A percentile compares a stretch with the other conserved stretches of the same genome.
Evolutionary conservation across 1,140 invertebrate genomes (phyloP).

Genomic region (Neodiprion fabricii): DNA sequence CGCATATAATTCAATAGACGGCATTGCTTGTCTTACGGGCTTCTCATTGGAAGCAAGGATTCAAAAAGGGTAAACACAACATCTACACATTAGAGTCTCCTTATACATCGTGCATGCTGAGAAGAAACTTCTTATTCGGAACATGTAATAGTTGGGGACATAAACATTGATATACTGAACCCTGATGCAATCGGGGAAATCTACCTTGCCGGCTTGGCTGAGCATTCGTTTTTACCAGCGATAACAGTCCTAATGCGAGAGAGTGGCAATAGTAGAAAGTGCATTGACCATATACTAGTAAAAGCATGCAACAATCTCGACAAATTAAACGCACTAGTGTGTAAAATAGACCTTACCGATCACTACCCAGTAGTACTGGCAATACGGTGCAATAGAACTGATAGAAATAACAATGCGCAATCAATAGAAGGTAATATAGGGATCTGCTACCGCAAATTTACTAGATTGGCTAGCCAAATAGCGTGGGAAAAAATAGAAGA

Average conservation of each 20-base stretch:
- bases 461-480: too few relatives aligned
- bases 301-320: not conserved
- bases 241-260: not conserved
- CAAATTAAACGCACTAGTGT: not conserved
- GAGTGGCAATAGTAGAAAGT: not conserved
- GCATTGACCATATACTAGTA: not conserved
- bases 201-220: not conserved
- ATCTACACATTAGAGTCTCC: too few relatives aligned
- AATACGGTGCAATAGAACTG: not conserved
- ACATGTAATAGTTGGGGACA: not conserved
- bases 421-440: too few relatives aligned
- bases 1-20: too few relatives aligned
- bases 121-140: not conserved
- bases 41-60: too few relatives aligned
- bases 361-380: not conserved
- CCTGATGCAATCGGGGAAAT: conserved; percentile 1
- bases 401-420: too few relatives aligned
- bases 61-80: too few relatives aligned
- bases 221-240: not conserved
- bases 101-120: not conserved
- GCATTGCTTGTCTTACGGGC: too few relatives aligned
- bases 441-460: too few relatives aligned
- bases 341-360: not conserved
- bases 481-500: too few relatives aligned
- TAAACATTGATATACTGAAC: not conserved